Conservation (phyloP, 2,113 vertebrate genomes). For the Willisornis vidua region DNA sequence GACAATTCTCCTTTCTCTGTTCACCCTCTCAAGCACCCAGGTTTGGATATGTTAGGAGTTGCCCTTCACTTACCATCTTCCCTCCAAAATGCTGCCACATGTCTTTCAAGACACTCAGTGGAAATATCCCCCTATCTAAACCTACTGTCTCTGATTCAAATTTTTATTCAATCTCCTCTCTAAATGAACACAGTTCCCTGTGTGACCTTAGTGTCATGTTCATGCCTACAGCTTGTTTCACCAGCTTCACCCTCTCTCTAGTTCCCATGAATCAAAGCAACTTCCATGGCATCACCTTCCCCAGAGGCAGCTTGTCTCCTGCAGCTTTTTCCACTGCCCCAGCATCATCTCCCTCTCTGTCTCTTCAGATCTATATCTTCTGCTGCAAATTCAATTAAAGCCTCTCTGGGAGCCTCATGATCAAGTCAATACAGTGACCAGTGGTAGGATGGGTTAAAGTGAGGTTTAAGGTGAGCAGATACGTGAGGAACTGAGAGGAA, state of each 20-base stretch:
- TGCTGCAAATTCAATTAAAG: slow-evolving; percentile 19
- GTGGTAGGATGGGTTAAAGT: background rate
- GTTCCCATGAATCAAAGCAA: background rate
- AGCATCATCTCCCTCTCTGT: background rate
- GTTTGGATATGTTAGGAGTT: background rate
- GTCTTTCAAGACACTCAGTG: background rate
- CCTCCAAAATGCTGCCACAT: background rate
- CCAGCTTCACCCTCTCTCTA: background rate
- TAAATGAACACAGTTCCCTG: background rate
- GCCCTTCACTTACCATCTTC: background rate
- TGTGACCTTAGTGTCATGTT: background rate
- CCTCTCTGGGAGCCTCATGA: background rate
- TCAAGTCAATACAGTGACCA: slow-evolving; percentile 8
- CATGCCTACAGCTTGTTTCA: background rate
- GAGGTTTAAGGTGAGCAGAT: background rate
- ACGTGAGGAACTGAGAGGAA: background rate
- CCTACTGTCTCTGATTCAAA: background rate
- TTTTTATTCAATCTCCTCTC: background rate
- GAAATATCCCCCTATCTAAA: background rate
- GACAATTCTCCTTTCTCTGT: background rate
- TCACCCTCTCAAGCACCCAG: background rate
- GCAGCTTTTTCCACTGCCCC: background rate
- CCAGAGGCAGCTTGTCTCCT: background rate
- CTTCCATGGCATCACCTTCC: background rate
- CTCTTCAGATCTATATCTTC: background rate